Percentiles rank a stretch among this genome's conserved stretches.
Evolutionary conservation across 2,797 vertebrate genomes (phyloP).

Genomic region (Acestrorhynchus altus): DNA sequence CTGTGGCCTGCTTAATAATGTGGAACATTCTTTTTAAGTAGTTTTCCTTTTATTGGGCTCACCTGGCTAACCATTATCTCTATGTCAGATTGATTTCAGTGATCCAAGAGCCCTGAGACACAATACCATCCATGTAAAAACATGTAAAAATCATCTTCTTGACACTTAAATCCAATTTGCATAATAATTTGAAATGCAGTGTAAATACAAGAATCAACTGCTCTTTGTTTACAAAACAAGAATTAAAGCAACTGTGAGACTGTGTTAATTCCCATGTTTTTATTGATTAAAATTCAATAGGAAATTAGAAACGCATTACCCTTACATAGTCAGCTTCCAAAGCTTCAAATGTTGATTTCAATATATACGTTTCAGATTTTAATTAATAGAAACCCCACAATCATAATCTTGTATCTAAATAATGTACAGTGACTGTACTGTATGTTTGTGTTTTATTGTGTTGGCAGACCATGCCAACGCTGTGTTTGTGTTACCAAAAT

Average conservation of each 20-base stretch:
- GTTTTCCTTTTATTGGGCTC: too few relatives aligned
- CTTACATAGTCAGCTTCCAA: neutral
- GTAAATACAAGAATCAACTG: neutral
- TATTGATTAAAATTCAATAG: neutral
- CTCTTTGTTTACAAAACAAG: neutral
- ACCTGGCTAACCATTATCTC: too few relatives aligned
- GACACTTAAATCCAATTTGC: too few relatives aligned
- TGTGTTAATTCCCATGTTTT: neutral
- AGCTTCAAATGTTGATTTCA: neutral
- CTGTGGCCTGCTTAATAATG: too few relatives aligned
- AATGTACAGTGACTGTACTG: neutral
- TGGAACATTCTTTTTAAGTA: too few relatives aligned
- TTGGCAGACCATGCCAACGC: neutral
- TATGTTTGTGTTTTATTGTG: neutral
- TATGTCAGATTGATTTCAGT: too few relatives aligned
- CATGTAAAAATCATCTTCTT: too few relatives aligned
- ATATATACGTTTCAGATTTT: constrained; percentile 12
- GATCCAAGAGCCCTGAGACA: too few relatives aligned
- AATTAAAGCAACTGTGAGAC: neutral
- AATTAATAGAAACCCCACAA: neutral
- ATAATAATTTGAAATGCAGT: too few relatives aligned
- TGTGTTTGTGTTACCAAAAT: constrained; percentile 16
- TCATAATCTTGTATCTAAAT: constrained; percentile 1
- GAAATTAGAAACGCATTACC: neutral
- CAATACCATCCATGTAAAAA: too few relatives aligned